Evolutionary conservation across 2,797 vertebrate genomes (phyloP).

Genomic region (Myotis vivesi): DNA sequence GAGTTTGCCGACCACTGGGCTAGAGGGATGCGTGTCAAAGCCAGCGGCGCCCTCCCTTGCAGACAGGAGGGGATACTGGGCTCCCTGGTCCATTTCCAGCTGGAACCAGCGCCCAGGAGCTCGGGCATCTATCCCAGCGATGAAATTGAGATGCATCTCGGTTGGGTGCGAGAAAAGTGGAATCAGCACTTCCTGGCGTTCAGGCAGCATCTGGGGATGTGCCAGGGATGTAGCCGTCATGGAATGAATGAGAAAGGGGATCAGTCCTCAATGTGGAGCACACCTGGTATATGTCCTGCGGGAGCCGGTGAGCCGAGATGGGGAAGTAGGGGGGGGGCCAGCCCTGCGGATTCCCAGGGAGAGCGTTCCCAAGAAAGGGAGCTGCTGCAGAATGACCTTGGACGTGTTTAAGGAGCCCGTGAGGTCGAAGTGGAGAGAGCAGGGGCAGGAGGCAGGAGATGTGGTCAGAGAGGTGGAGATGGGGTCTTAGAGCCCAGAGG

Average conservation of each 20-base stretch:
- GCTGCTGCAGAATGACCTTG: no score
- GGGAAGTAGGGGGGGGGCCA: no score
- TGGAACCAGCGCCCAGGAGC: not conserved
- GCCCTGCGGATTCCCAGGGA: no score
- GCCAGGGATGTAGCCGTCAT: not conserved
- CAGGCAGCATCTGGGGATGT: not conserved
- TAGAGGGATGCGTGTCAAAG: not conserved
- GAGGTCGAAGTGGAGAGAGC: not conserved
- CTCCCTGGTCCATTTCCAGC: slow-evolving; percentile 39
- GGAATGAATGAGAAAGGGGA: not conserved
- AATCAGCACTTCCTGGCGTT: not conserved
- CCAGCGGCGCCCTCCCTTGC: not conserved
- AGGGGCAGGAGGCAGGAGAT: not conserved
- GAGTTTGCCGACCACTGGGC: no score
- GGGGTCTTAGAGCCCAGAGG: not conserved
- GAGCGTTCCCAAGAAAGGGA: no score
- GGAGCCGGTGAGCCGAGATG: no score
- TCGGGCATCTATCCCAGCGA: not conserved
- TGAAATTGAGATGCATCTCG: not conserved
- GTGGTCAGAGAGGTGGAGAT: not conserved
- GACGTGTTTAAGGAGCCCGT: not conserved
- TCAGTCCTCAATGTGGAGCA: not conserved
- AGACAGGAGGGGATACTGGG: not conserved
- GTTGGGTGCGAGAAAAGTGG: slow-evolving; percentile 12
- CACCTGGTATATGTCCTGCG: no score